Evolutionary conservation across 2,888 invertebrate genomes (phyloP), one percentile per base, ranked within the genome.

Genomic region (Netelia inedita): DNA sequence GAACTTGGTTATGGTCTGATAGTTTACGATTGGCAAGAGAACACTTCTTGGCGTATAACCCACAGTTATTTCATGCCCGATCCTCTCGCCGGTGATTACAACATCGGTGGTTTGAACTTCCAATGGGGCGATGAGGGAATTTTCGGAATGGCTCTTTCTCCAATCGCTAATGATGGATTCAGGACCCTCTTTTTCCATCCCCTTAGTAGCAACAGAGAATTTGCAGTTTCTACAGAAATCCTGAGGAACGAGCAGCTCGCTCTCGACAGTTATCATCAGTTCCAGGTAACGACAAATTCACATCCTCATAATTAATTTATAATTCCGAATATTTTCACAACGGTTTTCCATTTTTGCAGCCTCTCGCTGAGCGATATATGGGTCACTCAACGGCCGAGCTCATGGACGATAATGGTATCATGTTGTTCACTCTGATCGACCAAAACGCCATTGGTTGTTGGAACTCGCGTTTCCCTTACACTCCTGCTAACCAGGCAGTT

Each of bases 41-140:
- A 98, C 91, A 96, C 94, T 87, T 97, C 97, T 0, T 98, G 97
- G 97, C 95, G 97, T 87, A 96, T 97, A 90, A 95, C 94, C 11
- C 97, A 98, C 91, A 96, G 96, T 87, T 98, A 95, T 92, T 97
- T 98, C 94, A 95, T 96, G 94, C 97, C 97, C 0, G 97, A 98
- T 92, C 98, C 98, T 0, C 94, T 97, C 2, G 95, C 95, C 16
- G 97, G 97, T 6, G 97, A 97, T 90, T 97, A 96, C 92, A 97
- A 96, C 90, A 96, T 97, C 84, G 97, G 96, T 5, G 97, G 97
- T 0, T 94, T 97, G 11, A 97, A 97, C 92, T 97, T 97, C 95
- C 97, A 97, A 92, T 98, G 98, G 98, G 96, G 96, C 28, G 96
- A 96, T 87, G 98, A 97, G 94, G 97, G 97, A 14, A 96, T 97